Evolutionary conservation across 1,140 invertebrate species (phyloP).

Genomic region (Laupala kohalensis): DNA sequence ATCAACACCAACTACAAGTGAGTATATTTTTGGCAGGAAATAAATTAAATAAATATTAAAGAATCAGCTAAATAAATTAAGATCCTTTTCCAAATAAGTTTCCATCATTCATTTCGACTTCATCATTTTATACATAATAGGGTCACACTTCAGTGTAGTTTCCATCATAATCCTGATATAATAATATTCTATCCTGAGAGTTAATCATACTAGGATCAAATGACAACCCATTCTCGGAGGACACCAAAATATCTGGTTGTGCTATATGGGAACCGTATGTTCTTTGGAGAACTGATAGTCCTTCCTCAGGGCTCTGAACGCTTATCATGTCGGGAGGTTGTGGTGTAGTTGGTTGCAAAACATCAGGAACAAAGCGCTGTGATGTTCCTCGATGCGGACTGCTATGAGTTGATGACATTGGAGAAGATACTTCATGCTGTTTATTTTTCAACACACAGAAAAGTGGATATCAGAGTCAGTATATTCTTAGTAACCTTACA

Average conservation of each 20-base stretch:
- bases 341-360: not conserved
- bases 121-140: not conserved
- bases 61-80: not conserved
- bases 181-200: not conserved
- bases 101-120: not conserved
- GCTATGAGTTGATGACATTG: not conserved
- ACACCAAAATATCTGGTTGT: not conserved
- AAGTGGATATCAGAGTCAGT: no score
- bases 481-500: no score
- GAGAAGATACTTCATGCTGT: not conserved
- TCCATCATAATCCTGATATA: constrained; percentile 15
- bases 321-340: not conserved
- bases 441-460: no score
- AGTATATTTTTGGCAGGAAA: not conserved
- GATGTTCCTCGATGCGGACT: not conserved
- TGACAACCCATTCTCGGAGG: not conserved
- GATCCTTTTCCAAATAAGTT: not conserved
- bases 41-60: not conserved
- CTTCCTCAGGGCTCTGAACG: constrained; percentile 10
- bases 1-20: not conserved
- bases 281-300: constrained; percentile 7
- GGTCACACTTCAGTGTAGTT: constrained; percentile 11
- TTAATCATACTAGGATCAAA: not conserved
- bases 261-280: constrained; percentile 8
- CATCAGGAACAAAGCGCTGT: constrained; percentile 8